Evolutionary conservation across 2,888 invertebrate genomes (phyloP).

Genomic region (Empis stercorea): DNA sequence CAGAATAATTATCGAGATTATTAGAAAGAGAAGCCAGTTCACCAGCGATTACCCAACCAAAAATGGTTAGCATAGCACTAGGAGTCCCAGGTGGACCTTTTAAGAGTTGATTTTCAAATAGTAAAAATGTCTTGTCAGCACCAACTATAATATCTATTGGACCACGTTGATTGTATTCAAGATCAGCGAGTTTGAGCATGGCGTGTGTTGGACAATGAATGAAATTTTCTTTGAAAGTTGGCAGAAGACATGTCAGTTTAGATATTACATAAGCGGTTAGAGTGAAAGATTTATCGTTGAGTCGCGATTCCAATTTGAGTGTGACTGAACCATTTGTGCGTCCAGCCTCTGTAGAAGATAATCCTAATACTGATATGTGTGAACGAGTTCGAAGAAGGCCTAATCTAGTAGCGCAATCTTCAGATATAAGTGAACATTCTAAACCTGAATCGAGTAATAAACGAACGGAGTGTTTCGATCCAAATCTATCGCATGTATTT

Average conservation of each 20-base stretch:
- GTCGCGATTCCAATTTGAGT: neutral
- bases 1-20: neutral
- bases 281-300: neutral
- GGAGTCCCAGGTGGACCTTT: neutral
- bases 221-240: too few species aligned
- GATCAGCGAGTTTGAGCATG: conserved; percentile 9
- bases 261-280: conserved; percentile 4
- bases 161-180: conserved; percentile 8
- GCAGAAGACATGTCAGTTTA: conserved; percentile 2
- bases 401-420: too few species aligned
- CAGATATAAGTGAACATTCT: too few species aligned
- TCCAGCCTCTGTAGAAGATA: too few species aligned
- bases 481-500: too few species aligned
- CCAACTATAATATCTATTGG: conserved; percentile 11
- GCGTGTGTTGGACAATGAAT: too few species aligned
- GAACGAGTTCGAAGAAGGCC: too few species aligned
- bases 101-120: conserved; percentile 7
- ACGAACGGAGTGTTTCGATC: neutral
- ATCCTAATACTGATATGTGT: too few species aligned
- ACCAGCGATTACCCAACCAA: too few species aligned
- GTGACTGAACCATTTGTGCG: neutral
- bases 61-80: conserved; percentile 7
- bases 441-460: neutral
- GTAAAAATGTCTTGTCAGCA: conserved; percentile 9
- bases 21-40: too few species aligned